phyloP scores from a whole-genome alignment of 2,113 vertebrate species.

The Girardinichthys multiradiatus region DNA sequence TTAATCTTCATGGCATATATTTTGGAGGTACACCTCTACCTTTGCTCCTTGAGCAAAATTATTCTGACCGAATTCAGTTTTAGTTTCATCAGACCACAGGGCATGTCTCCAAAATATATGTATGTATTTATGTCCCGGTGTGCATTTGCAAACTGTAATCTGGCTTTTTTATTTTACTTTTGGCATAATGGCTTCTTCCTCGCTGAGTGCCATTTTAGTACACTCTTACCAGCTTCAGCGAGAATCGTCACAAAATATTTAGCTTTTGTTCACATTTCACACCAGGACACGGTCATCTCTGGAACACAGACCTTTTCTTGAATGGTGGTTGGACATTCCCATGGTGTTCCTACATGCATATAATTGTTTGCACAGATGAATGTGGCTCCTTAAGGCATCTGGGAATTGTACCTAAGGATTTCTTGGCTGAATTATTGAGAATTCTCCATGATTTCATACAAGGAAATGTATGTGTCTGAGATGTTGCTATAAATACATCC shows the following conservation, averaged over 20 bases:
- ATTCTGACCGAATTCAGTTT: no score
- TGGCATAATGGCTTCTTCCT: background rate
- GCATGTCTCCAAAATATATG: no score
- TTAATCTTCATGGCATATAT: no score
- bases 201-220: background rate
- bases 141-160: background rate
- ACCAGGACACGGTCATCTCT: background rate
- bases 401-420: background rate
- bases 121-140: background rate
- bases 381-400: background rate
- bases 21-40: no score
- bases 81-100: no score
- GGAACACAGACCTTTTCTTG: background rate
- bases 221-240: background rate
- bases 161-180: background rate
- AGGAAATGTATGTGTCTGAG: background rate
- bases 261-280: background rate
- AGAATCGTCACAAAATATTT: background rate
- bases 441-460: background rate
- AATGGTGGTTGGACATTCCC: no score
- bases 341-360: no score
- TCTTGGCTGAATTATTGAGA: background rate
- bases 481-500: background rate
- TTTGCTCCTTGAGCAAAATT: no score
- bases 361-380: background rate